Percentiles rank a stretch among this genome's conserved stretches.
phyloP scores from a whole-genome alignment of 2,797 vertebrate species.

The Pogonophryne albipinna region DNA sequence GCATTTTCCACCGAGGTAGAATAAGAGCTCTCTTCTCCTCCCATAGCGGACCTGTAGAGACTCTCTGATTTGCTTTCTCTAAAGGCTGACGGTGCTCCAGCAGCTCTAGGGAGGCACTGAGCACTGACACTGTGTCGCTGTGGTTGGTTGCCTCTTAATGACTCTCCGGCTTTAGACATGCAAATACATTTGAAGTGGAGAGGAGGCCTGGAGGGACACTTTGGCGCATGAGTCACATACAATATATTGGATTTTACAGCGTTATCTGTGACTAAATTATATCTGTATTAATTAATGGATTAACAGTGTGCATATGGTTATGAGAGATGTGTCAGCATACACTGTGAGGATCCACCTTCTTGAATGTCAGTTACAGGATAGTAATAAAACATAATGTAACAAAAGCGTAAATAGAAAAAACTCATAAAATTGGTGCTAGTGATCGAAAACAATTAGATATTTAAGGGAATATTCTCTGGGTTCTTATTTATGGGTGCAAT shows the following conservation, averaged over 20 bases:
- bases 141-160: slow-evolving; percentile 80
- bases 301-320: slow-evolving; percentile 11
- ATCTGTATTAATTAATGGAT: slow-evolving; percentile 22
- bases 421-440: neutral
- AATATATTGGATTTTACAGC: slow-evolving; percentile 51
- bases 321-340: neutral
- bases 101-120: slow-evolving; percentile 70
- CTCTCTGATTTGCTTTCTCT: slow-evolving; percentile 70
- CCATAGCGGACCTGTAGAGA: slow-evolving; percentile 71
- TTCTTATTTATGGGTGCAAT: neutral
- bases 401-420: neutral
- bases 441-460: neutral
- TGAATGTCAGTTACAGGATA: neutral
- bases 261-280: slow-evolving; percentile 42
- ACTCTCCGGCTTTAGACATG: slow-evolving; percentile 78
- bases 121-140: slow-evolving; percentile 66
- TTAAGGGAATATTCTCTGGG: neutral
- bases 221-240: slow-evolving; percentile 64
- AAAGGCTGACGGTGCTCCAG: slow-evolving; percentile 66
- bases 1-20: slow-evolving; percentile 79
- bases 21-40: slow-evolving; percentile 72
- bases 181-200: slow-evolving; percentile 75
- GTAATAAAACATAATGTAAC: neutral
- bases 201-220: slow-evolving; percentile 67
- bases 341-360: neutral